A percentile compares a stretch with the other conserved stretches of the same genome.
phyloP scores from a whole-genome alignment of 2,113 vertebrate species.

The Planiliza haematocheilus region DNA sequence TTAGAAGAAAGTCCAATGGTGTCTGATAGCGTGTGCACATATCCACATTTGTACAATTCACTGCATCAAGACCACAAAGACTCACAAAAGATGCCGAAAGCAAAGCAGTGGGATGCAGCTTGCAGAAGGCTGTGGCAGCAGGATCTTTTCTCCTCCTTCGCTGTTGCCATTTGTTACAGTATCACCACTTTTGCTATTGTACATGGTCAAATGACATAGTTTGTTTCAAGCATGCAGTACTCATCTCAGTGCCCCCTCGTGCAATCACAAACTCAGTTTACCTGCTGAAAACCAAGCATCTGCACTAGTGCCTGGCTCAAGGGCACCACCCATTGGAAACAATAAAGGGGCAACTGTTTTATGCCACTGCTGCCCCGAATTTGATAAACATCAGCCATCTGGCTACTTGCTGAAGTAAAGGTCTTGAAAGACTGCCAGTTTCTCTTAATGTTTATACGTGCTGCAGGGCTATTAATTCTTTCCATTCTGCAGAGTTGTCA shows the following conservation, averaged over 20 bases:
- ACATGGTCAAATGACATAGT: background rate
- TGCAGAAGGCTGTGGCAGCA: too few species aligned
- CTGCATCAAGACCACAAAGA: background rate
- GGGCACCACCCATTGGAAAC: background rate
- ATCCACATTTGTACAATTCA: background rate
- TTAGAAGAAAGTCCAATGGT: background rate
- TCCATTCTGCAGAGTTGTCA: constrained; percentile 35
- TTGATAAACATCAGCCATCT: constrained; percentile 44
- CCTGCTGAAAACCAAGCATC: background rate
- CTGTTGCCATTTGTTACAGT: background rate
- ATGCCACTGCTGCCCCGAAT: constrained; percentile 5
- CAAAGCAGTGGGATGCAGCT: background rate
- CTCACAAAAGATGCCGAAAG: background rate
- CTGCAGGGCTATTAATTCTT: constrained; percentile 24
- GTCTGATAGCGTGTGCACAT: background rate
- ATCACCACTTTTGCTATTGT: background rate
- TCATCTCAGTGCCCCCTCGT: background rate
- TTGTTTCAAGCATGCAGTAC: background rate
- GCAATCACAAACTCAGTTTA: background rate
- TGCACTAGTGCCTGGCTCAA: constrained; percentile 6
- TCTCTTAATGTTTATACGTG: constrained; percentile 24
- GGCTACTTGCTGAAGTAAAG: constrained; percentile 15
- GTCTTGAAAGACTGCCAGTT: constrained; percentile 21
- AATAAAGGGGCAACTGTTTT: background rate
- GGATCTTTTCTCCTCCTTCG: too few species aligned